Conservation (phyloP, 2,113 vertebrate genomes). For the Himantopus leucocephalus region DNA sequence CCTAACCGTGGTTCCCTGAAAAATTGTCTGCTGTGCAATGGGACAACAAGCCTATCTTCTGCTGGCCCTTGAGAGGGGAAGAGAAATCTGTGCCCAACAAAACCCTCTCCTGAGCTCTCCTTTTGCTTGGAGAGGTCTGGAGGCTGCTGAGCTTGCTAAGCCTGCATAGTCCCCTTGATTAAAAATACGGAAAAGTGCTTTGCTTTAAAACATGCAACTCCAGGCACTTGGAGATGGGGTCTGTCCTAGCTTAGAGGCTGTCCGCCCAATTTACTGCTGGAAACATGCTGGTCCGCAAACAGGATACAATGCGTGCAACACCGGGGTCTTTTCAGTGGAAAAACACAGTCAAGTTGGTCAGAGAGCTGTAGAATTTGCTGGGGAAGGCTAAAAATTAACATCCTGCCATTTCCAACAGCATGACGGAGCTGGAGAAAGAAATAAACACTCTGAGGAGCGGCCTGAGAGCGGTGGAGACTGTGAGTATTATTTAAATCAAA, state of each 20-base stretch:
- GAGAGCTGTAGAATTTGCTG: background rate
- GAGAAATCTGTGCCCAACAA: background rate
- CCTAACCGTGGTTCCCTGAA: background rate
- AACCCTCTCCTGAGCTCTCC: background rate
- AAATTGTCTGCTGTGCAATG: background rate
- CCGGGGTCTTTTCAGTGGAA: background rate
- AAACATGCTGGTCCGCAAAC: background rate
- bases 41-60: background rate
- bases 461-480: constrained; percentile 90
- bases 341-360: accelerated
- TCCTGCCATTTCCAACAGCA: constrained; percentile 79
- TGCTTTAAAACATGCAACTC: background rate
- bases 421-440: constrained; percentile 98
- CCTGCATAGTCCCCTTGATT: background rate
- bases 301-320: background rate
- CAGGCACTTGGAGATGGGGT: background rate
- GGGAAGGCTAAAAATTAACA: constrained; percentile 39
- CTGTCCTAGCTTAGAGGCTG: background rate
- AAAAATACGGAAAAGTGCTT: background rate
- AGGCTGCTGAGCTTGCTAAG: background rate
- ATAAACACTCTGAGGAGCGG: constrained; percentile 90
- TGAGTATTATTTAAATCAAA: constrained; percentile 77
- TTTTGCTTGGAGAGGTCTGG: background rate
- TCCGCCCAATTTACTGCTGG: background rate
- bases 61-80: background rate